Conservation (phyloP, 2,113 vertebrate species). For the Oryzias curvinotus region DNA sequence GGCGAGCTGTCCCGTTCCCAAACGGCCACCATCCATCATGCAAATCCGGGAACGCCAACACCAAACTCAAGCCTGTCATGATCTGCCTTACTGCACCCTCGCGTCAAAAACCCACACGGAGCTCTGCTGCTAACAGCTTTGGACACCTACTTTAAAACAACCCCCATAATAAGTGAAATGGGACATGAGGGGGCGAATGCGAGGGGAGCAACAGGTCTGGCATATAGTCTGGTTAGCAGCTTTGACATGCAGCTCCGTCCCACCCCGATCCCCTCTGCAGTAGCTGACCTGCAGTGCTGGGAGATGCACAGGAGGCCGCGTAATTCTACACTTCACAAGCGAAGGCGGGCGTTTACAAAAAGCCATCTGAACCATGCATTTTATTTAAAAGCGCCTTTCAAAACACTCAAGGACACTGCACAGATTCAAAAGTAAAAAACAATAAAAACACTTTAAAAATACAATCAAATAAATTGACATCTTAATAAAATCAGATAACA, state of each 20-base stretch:
- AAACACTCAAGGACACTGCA: too few relatives aligned
- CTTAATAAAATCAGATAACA: too few relatives aligned
- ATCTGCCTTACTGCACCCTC: slow-evolving; percentile 54
- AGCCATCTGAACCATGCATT: slow-evolving; percentile 26
- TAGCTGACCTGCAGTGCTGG: slow-evolving; percentile 63
- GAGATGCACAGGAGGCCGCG: slow-evolving; percentile 40
- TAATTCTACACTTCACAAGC: slow-evolving; percentile 56
- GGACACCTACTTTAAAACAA: slow-evolving; percentile 55
- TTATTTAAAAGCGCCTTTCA: too few relatives aligned
- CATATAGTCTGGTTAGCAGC: slow-evolving; percentile 51
- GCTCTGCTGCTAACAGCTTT: slow-evolving; percentile 66
- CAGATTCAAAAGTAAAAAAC: too few relatives aligned
- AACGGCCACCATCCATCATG: slow-evolving; percentile 75
- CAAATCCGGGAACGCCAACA: slow-evolving; percentile 66
- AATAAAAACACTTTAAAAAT: too few relatives aligned
- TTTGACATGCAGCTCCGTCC: slow-evolving; percentile 51
- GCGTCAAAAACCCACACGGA: slow-evolving; percentile 62
- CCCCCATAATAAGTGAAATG: slow-evolving; percentile 60
- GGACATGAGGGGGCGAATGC: slow-evolving; percentile 41
- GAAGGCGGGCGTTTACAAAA: slow-evolving; percentile 65
- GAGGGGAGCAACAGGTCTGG: slow-evolving; percentile 52
- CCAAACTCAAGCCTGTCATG: slow-evolving; percentile 36
- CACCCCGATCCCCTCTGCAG: slow-evolving; percentile 35
- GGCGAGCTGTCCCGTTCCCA: slow-evolving; percentile 65
- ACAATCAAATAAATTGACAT: too few relatives aligned